These are phyloP conservation scores for Gadopsis marmoratus DNA, from an alignment of 2,797 vertebrate genomes.

Conservation along the genomic window DNA sequence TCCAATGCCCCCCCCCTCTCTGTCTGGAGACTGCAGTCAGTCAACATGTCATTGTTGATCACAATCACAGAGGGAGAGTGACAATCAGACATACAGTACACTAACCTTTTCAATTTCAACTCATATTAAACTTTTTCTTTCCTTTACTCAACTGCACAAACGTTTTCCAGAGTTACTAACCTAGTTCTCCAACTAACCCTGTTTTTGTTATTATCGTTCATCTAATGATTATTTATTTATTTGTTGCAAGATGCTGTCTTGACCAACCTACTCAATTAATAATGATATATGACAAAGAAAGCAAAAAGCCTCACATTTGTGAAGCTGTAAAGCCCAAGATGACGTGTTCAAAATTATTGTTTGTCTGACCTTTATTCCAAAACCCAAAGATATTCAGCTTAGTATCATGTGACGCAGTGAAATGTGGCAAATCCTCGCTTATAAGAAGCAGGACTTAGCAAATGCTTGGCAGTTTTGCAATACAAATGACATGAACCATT, in stretches of 20 bases:
- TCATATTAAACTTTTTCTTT: not conserved
- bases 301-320: not conserved
- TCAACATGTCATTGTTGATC: conserved; percentile 67
- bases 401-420: conserved; percentile 13
- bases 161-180: not conserved
- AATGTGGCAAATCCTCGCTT: conserved; percentile 15
- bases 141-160: not conserved
- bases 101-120: conserved; percentile 27
- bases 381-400: conserved; percentile 22
- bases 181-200: not conserved
- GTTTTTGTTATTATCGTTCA: conserved; percentile 7
- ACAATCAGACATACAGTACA: conserved; percentile 10
- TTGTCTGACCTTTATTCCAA: conserved; percentile 3
- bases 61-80: conserved; percentile 49
- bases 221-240: not conserved
- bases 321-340: not conserved
- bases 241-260: not conserved
- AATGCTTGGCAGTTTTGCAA: conserved; percentile 1
- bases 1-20: conserved; percentile 42
- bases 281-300: not conserved
- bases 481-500: not conserved
- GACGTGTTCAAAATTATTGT: not conserved
- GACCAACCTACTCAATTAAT: not conserved
- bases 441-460: not conserved
- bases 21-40: conserved; percentile 65